A percentile compares a stretch with the other conserved stretches of the same genome.
Evolutionary conservation across 2,113 vertebrate genomes (phyloP).

Genomic region (Enhydra lutris): DNA sequence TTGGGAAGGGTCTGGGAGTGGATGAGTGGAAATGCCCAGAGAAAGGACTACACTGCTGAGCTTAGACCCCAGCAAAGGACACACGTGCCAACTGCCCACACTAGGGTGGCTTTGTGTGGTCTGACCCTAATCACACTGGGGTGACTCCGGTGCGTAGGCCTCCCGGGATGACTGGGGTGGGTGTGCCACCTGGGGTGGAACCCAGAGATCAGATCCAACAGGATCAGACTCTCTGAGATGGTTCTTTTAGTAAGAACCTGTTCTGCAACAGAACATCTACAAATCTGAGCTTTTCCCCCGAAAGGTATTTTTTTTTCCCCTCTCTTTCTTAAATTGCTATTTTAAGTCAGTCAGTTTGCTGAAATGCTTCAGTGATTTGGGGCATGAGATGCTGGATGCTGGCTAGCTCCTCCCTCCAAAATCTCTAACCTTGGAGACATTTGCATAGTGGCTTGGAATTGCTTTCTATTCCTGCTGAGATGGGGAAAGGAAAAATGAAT

Average conservation of each 20-base stretch:
- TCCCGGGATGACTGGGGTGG: background rate
- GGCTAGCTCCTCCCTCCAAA: background rate
- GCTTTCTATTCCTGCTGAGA: constrained; percentile 42
- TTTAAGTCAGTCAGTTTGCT: constrained; percentile 32
- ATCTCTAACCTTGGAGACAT: constrained; percentile 48
- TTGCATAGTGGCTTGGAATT: constrained; percentile 23
- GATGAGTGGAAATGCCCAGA: background rate
- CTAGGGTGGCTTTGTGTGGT: background rate
- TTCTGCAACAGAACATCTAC: background rate
- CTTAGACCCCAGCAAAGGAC: background rate
- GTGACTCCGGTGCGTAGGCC: background rate
- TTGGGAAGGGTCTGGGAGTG: background rate
- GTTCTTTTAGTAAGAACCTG: background rate
- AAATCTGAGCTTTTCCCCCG: background rate
- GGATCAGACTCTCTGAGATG: background rate
- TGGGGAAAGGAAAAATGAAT: constrained; percentile 45
- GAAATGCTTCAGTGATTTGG: constrained; percentile 61
- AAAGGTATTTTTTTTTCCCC: background rate
- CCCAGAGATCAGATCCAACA: background rate
- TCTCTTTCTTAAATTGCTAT: constrained; percentile 26
- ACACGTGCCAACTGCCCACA: background rate
- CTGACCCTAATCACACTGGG: background rate
- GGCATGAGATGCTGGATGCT: constrained; percentile 13
- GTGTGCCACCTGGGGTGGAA: background rate
- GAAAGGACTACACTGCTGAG: background rate